Conservation (phyloP, 2,888 invertebrate species). For the Drosophila mimica region DNA sequence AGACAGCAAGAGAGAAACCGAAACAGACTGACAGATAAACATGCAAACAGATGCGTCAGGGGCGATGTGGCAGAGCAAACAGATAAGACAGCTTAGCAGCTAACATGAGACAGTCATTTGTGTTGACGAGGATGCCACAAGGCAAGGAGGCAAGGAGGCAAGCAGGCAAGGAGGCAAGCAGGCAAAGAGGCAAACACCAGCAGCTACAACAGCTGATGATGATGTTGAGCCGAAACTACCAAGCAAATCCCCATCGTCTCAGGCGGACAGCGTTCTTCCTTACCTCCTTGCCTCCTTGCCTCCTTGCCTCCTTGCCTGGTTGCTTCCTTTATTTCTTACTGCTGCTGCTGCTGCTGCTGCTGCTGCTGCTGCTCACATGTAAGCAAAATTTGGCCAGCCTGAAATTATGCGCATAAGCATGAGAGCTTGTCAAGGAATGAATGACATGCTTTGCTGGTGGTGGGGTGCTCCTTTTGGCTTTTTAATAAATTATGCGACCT, state of each 20-base stretch:
- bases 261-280: conserved; percentile 8
- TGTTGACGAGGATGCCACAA: conserved; percentile 69
- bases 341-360: not conserved
- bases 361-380: conserved; percentile 32
- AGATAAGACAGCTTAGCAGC: conserved; percentile 79
- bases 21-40: conserved; percentile 51
- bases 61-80: conserved; percentile 44
- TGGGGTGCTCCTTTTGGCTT: conserved; percentile 55
- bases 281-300: not conserved
- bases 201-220: conserved; percentile 28
- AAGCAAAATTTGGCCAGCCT: conserved; percentile 45
- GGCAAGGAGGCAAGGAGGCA: conserved; percentile 35
- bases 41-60: conserved; percentile 55
- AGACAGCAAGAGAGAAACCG: conserved; percentile 2
- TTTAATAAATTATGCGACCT: conserved; percentile 73
- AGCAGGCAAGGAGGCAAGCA: conserved; percentile 7
- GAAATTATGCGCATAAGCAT: conserved; percentile 60
- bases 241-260: conserved; percentile 46
- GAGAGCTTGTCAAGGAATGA: conserved; percentile 22
- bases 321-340: not conserved
- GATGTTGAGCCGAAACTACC: conserved; percentile 43
- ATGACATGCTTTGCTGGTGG: not conserved
- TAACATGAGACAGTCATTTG: conserved; percentile 81
- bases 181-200: not conserved
- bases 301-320: not conserved